Evolutionary conservation across 2,797 vertebrate genomes (phyloP), one percentile per base, ranked within the genome.

Genomic region (Ptychadena robeensis): DNA sequence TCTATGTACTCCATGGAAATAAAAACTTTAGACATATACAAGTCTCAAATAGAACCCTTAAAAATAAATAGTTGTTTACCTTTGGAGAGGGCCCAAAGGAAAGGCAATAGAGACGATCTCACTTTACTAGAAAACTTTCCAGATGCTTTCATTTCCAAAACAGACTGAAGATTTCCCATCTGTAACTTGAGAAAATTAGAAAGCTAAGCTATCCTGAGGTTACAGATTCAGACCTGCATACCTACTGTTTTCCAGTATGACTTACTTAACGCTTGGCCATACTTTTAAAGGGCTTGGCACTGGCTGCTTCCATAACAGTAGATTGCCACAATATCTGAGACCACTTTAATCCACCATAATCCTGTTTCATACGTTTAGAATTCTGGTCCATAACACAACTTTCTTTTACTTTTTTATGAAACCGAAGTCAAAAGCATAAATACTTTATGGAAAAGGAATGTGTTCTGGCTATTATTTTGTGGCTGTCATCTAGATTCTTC

Each of bases 51-150:
- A 79, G 25, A 63, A 31, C 38, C 64, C 37, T 75, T 68, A 69
- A 73, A 79, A 83, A 83, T 79, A 84, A 80, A 79, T 79, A 79
- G 44, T 79, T 84, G 76, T 84, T 84, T 84, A 84, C 82, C 44
- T 79, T 66, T 84, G 82, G 76, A 84, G 12, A 11, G 11, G 64
- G 15, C 66, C 76, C 76, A 72, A 80, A 34, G 35, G 48, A 79
- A 79, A 61, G 57, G 69, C 69, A 83, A 73, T 64, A 74, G 65
- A 79, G 80, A 48, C 61, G 66, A 79, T 79, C 70, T 66, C 59
- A 44, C 32, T 44, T 64, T n/a, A n/a, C 64, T 71, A 79, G 70
- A 73, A 79, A 68, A 34, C 70, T 40, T 84, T 84, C 82, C 82
- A 84, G 69, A 79, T 84, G 82, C 76, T 80, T 80, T 84, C 63